Conservation (phyloP, 2,113 vertebrate species). For the Zootoca vivipara region DNA sequence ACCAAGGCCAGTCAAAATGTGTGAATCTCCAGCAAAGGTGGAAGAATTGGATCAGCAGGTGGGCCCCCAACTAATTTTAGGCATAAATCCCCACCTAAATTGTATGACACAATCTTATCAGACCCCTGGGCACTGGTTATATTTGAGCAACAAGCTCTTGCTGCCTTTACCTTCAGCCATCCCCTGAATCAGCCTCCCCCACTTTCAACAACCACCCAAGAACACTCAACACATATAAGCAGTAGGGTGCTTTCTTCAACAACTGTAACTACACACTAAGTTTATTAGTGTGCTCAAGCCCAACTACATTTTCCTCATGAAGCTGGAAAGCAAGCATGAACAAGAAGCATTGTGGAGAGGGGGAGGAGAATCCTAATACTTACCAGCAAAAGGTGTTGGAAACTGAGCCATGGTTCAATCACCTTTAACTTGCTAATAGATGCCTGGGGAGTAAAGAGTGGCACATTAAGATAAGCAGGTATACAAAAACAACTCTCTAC, state of each 20-base stretch:
- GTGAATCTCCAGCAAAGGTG: background rate
- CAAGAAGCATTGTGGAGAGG: background rate
- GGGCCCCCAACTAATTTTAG: background rate
- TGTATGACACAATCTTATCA: background rate
- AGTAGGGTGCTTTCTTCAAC: background rate
- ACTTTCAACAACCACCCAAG: background rate
- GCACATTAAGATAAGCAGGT: background rate
- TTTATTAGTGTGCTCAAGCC: background rate
- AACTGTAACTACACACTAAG: background rate
- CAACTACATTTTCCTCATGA: background rate
- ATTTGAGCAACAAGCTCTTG: background rate
- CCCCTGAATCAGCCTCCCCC: background rate
- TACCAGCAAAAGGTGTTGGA: conserved; percentile 93
- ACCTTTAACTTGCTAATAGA: conserved; percentile 75
- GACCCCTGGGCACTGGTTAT: background rate
- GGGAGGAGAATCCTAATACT: conserved; percentile 54
- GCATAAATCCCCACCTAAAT: background rate
- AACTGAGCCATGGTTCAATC: conserved; percentile 97
- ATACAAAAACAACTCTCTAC: background rate
- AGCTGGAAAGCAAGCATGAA: background rate
- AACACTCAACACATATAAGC: background rate
- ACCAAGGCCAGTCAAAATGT: background rate
- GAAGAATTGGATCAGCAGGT: background rate
- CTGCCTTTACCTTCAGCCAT: background rate
- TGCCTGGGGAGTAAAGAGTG: conserved; percentile 62